A percentile compares a stretch with the other conserved stretches of the same genome.
These are phyloP conservation scores for Amblyjoppa proteus DNA, from an alignment of 2,888 invertebrate genomes.

Conservation along the genomic window DNA sequence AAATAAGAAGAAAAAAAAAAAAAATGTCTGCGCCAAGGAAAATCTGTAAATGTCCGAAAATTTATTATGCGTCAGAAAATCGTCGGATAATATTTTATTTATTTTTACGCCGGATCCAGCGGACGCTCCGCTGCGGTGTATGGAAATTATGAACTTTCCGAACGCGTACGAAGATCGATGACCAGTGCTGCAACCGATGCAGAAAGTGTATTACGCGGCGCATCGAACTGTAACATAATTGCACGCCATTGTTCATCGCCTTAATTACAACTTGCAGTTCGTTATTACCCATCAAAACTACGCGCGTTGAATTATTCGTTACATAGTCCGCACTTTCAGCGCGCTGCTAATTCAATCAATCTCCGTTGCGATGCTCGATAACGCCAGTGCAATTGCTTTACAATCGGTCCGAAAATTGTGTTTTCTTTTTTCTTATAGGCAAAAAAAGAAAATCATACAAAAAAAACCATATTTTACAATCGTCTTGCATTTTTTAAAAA, in stretches of 20 bases:
- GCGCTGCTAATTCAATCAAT: conserved; percentile 25
- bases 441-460: no score
- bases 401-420: background rate
- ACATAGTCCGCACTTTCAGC: conserved; percentile 24
- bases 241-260: conserved; percentile 64
- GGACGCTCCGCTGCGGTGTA: background rate
- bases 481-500: no score
- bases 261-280: conserved; percentile 50
- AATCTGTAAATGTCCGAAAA: no score
- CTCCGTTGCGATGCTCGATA: background rate
- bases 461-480: no score
- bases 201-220: conserved; percentile 49
- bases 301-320: background rate
- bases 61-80: no score
- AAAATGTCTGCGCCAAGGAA: no score
- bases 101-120: no score
- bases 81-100: no score
- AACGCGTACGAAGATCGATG: conserved; percentile 59
- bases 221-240: conserved; percentile 66
- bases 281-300: conserved; percentile 3
- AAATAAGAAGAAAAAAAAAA: no score
- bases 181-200: conserved; percentile 55
- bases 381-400: background rate
- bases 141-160: conserved; percentile 22
- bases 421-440: background rate